Percentiles rank a stretch among this genome's conserved stretches.
These are phyloP conservation scores for Drosophila willistoni DNA, from an alignment of 1,140 invertebrate species.

Conservation along the genomic window DNA sequence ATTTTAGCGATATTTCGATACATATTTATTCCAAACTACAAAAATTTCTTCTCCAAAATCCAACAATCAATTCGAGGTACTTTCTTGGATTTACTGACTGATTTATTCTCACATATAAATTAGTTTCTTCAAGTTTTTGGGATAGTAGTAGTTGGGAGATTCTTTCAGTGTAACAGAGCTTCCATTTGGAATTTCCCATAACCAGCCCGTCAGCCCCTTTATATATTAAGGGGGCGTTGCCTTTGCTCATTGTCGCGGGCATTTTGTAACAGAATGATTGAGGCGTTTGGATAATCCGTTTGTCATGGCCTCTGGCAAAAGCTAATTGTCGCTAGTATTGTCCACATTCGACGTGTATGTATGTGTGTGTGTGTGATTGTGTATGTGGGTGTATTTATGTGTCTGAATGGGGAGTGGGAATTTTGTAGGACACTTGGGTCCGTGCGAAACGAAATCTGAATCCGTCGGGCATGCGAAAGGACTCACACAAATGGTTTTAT, in stretches of 20 bases:
- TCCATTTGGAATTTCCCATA: neutral
- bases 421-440: constrained; percentile 7
- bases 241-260: constrained; percentile 17
- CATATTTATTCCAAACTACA: too few relatives aligned
- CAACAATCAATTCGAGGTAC: too few relatives aligned
- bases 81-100: too few relatives aligned
- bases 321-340: constrained; percentile 59
- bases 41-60: too few relatives aligned
- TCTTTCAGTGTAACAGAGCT: constrained; percentile 2
- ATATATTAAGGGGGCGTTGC: constrained; percentile 2
- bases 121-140: neutral
- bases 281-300: constrained; percentile 67
- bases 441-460: constrained; percentile 4
- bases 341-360: constrained; percentile 1
- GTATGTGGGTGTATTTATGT: neutral
- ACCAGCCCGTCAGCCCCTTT: neutral
- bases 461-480: constrained; percentile 28
- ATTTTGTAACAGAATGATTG: constrained; percentile 56
- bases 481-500: constrained; percentile 63
- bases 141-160: neutral
- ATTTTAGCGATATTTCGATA: too few relatives aligned
- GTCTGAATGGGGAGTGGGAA: constrained; percentile 6
- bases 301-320: constrained; percentile 61
- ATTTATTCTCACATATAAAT: neutral
- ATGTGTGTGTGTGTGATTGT: constrained; percentile 3